Percentiles rank a stretch among this genome's conserved stretches.
Evolutionary conservation across 2,113 vertebrate genomes (phyloP).

Genomic region (Atherinomorus stipes): DNA sequence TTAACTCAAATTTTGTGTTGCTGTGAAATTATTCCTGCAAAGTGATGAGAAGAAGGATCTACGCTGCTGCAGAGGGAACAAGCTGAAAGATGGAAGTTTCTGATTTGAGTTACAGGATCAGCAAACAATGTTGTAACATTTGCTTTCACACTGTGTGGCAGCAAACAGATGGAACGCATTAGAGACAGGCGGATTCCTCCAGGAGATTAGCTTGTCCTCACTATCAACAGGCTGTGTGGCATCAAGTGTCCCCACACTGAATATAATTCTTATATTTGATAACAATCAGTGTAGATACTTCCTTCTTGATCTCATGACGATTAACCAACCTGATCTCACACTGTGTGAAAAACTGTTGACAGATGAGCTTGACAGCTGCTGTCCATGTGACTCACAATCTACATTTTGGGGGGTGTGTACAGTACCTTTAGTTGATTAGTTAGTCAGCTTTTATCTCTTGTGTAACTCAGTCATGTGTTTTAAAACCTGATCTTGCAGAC

Average conservation of each 20-base stretch:
- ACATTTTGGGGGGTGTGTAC: neutral
- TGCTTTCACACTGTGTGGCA: neutral
- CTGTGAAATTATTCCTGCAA: neutral
- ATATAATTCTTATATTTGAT: constrained; percentile 19
- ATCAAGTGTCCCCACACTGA: neutral
- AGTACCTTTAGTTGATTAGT: neutral
- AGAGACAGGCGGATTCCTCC: neutral
- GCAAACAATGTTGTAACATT: neutral
- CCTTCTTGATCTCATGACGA: neutral
- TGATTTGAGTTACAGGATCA: neutral
- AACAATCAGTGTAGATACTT: constrained; percentile 35
- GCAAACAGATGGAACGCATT: neutral
- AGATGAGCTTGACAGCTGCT: neutral
- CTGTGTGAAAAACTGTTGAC: neutral
- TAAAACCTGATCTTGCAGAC: neutral
- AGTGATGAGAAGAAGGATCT: neutral
- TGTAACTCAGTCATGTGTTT: constrained; percentile 6
- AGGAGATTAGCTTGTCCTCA: constrained; percentile 10
- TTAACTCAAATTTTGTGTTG: neutral
- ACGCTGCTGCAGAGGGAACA: neutral
- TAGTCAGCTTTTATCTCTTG: constrained; percentile 19
- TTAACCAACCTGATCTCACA: neutral
- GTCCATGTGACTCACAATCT: constrained; percentile 6
- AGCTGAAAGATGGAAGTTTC: neutral
- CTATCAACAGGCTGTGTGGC: constrained; percentile 3